Base-by-base conservation (phyloP, 2,113 vertebrate species). In the Onychostoma macrolepis region DNA sequence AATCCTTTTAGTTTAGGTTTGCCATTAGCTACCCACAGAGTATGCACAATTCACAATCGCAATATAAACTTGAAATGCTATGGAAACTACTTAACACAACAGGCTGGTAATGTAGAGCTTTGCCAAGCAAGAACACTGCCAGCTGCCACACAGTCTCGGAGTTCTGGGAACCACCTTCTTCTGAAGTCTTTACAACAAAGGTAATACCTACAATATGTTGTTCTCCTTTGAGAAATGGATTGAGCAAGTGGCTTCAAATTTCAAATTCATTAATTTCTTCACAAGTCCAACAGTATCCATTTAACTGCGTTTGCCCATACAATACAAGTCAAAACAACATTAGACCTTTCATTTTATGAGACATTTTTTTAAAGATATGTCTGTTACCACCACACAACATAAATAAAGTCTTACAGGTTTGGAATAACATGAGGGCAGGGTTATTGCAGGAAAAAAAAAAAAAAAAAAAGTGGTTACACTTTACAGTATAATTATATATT, bases 51-150 rank as follows among this genome's bases (percentile, higher is more conserved):
- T 90, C 71, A 90, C 86, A 92, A 83, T 48, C 21, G 24, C 69
- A 56, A 33, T 38, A 74, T 84, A 75, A 84, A 74, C 33, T 83
- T 89, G 83, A 91, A 92, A 89, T 87, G 79, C 89, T 84, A 92
- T 92, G 91, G 91, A 92, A 94, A 93, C 88, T 92, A 85, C 90
- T 92, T 92, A 91, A 89, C 91, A 93, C 90, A 94, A 91, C 90
- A 93, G 41, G 81, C 83, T 80, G 84, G 89, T 83, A 87, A 91
- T 81, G 75, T 86, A 86, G 69, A 38, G 53, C 85, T 87, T 53
- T 56, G 81, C 67, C 85, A 87, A 65, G 38, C 21, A 58, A 36
- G 41, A 69, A 48, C 21, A 24, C n/a, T 69, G 85, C 81, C 85
- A 87, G 85, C 76, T 75, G n/a, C 48, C 82, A 67, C 63, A 75